phyloP scores from a whole-genome alignment of 2,113 vertebrate genomes.

The Nycticebus coucang region DNA sequence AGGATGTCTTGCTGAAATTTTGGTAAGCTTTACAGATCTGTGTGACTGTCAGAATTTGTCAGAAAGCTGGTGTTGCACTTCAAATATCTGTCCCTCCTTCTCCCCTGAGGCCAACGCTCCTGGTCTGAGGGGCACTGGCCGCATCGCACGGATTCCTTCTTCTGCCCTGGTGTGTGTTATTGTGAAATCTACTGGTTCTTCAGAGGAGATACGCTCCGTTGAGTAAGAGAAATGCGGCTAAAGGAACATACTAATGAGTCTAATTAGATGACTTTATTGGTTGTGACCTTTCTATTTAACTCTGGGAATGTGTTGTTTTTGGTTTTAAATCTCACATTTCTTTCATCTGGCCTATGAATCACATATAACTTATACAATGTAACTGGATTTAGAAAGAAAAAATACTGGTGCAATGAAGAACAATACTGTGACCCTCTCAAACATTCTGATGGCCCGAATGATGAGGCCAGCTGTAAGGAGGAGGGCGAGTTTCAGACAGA shows the following conservation, averaged over 20 bases:
- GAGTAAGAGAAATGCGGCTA: constrained; percentile 65
- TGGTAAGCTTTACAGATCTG: not conserved
- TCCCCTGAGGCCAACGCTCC: not conserved
- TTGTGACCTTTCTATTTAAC: constrained; percentile 63
- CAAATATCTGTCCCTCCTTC: not conserved
- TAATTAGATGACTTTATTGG: constrained; percentile 60
- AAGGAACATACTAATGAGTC: constrained; percentile 51
- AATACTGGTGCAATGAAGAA: not conserved
- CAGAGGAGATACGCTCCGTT: constrained; percentile 71
- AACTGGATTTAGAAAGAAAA: not conserved
- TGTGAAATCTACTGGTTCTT: constrained; percentile 60
- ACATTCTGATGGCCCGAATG: not conserved
- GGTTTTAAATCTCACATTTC: constrained; percentile 59
- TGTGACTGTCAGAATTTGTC: not conserved
- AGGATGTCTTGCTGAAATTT: not conserved
- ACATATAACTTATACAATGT: not conserved
- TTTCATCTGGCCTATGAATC: constrained; percentile 50
- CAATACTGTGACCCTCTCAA: not conserved
- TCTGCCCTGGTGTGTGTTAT: constrained; percentile 57
- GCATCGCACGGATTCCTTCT: not conserved
- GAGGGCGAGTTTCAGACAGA: not conserved
- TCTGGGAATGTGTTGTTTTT: constrained; percentile 24
- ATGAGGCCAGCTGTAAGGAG: not conserved
- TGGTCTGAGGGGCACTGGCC: not conserved
- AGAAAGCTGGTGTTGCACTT: not conserved